Base-by-base conservation (phyloP, 2,797 vertebrate genomes). In the Lateolabrax maculatus region DNA sequence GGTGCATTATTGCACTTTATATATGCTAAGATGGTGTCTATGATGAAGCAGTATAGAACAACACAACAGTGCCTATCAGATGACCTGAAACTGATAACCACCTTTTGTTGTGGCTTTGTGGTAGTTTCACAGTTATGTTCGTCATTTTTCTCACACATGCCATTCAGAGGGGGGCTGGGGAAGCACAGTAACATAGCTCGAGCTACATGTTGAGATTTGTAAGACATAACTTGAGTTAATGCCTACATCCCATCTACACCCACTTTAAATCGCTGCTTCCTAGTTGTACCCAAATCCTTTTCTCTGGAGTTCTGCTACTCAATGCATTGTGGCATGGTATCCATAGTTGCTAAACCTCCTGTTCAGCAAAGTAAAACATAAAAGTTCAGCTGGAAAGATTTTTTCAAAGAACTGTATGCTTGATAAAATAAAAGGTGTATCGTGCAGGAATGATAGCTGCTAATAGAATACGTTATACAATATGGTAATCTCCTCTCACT, bases 31-130 rank as follows among this genome's bases (percentile, higher is more conserved):
- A 75, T 34, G 31, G 18, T 9, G 49, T 4, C 46, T 31, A 61
- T 44, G 29, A 67, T 53, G 25, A 56, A 53, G n/a, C 5, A 13
- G 19, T 9, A 48, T 10, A 71, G 0, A 60, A 60, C 27, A 65
- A 70, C 44, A 68, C 70, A 27, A 87, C 76, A 48, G 25, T 39
- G 44, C 29, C 18, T 78, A 84, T 73, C 62, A 69, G 83, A 85
- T 89, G 81, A 82, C 77, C 78, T 52, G 41, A 71, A 88, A 82
- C 48, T 75, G 84, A 88, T 68, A 71, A 85, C 44, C 27, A 29
- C 15, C 31, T 73, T 81, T 62, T 81, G 56, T 83, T 3, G 12
- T 3, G 41, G 34, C 72, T 81, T 62, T 81, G 56, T 83, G 4
- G 12, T 3, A 37, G 34, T 43, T 62, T 63, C 71, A 65, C 12